Percentiles rank a stretch among this genome's conserved stretches.
phyloP scores from a whole-genome alignment of 64 coral and sea anemone genomes.

The Hydrozoanthus tunicans region DNA sequence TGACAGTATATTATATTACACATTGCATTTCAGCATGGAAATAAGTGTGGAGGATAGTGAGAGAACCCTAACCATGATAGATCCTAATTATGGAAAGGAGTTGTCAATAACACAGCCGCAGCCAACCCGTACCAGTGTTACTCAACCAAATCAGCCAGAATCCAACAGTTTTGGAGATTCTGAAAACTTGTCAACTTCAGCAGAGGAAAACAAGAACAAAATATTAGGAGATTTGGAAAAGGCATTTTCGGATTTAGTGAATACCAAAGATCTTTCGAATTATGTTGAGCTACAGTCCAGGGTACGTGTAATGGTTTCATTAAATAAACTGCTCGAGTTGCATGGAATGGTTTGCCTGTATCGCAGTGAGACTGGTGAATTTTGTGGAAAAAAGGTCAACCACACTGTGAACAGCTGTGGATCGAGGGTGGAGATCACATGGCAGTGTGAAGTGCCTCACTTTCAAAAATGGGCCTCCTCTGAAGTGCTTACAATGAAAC shows the following conservation, averaged over 20 bases:
- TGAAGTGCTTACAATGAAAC: slow-evolving; percentile 10
- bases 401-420: neutral
- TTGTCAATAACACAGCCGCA: neutral
- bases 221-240: neutral
- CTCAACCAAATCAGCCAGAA: neutral
- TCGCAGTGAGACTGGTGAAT: neutral
- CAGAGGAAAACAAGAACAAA: neutral
- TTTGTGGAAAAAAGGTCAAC: neutral
- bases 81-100: neutral
- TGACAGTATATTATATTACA: neutral
- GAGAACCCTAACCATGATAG: slow-evolving; percentile 5
- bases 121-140: neutral
- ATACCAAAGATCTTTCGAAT: neutral
- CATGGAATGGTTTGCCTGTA: neutral
- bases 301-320: neutral
- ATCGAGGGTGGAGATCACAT: slow-evolving; percentile 6
- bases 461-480: neutral
- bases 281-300: neutral
- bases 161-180: neutral
- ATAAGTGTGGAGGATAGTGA: neutral
- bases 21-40: neutral
- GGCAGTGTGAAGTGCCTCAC: neutral
- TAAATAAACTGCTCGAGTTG: neutral
- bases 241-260: neutral
- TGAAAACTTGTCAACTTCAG: neutral